These are phyloP conservation scores for Trigoniulus corallinus DNA, from an alignment of 1,140 invertebrate genomes.

Conservation along the genomic window DNA sequence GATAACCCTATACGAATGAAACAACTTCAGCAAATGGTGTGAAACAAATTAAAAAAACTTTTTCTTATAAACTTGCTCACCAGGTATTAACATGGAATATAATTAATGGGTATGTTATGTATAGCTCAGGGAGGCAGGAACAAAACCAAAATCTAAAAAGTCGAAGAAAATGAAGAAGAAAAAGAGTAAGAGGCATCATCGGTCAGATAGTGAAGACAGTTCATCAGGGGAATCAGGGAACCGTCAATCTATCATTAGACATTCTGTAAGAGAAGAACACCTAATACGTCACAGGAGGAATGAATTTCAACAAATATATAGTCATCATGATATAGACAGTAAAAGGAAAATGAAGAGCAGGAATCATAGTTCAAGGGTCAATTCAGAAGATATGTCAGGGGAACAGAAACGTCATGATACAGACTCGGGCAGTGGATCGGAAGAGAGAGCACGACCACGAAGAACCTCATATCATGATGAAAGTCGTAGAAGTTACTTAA, in stretches of 20 bases:
- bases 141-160: constrained; percentile 17
- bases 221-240: no score
- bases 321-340: no score
- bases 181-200: constrained; percentile 2
- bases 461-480: no score
- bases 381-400: constrained; percentile 21
- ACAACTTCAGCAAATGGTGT: constrained; percentile 56
- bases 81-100: constrained; percentile 5
- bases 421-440: no score
- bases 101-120: constrained; percentile 2
- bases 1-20: constrained; percentile 83
- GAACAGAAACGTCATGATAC: no score
- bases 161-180: constrained; percentile 11
- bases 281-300: no score
- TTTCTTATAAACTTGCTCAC: constrained; percentile 3
- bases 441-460: no score
- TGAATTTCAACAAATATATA: no score
- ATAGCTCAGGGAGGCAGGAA: constrained; percentile 12
- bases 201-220: no score
- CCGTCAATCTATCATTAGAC: no score
- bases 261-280: no score
- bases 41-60: constrained; percentile 19
- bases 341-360: constrained; percentile 14
- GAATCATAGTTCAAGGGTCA: constrained; percentile 16
- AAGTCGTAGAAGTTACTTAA: no score